Evolutionary conservation across 2,888 invertebrate species (phyloP), one percentile per base, ranked within the genome.

Genomic region (Loripinus fragilis): DNA sequence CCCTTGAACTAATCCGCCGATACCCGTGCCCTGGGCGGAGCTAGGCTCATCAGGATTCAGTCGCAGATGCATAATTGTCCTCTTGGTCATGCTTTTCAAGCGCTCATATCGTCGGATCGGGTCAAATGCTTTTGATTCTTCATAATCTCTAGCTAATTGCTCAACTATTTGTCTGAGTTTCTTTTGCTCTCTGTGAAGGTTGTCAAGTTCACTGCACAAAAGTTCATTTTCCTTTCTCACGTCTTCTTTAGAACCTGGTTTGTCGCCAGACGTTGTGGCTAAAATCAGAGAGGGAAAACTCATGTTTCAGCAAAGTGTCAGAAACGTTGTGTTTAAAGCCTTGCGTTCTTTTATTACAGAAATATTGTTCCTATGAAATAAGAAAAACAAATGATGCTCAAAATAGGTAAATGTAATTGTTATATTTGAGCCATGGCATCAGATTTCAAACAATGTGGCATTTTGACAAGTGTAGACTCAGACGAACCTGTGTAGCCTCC

Each of bases 71-170:
- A 91, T 80, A 15, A 91, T 88, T n/a, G 90, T 90, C 76, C 92
- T 78, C 75, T 98, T 98, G 92, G 98, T 98, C 98, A 99, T 98
- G 93, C 98, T 97, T 94, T 99, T 99, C 87, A 99, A 95, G 95
- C 98, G 97, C 80, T 97, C 97, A 95, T 99, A 99, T 70, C 98
- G 96, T 38, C 98, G 97, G 92, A 98, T 96, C 94, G 98, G 97
- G 84, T 98, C 98, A 94, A 98, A 98, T 91, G 97, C 95, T 94
- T 98, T 98, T 74, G 97, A 97, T 93, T 96, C 97, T 91, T 96
- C 96, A 94, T 98, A 98, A 91, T 98, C 98, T 95, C 97, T 79
- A n/a, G 80, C 78, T 67, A 92, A 85, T 71, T 90, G 90, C 33
- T 91, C 91, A 28, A 92, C 87, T 0, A 90, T 89, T 71, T 87